Evolutionary conservation across 2,888 invertebrate genomes (phyloP).

Genomic region (Pammene aurita): DNA sequence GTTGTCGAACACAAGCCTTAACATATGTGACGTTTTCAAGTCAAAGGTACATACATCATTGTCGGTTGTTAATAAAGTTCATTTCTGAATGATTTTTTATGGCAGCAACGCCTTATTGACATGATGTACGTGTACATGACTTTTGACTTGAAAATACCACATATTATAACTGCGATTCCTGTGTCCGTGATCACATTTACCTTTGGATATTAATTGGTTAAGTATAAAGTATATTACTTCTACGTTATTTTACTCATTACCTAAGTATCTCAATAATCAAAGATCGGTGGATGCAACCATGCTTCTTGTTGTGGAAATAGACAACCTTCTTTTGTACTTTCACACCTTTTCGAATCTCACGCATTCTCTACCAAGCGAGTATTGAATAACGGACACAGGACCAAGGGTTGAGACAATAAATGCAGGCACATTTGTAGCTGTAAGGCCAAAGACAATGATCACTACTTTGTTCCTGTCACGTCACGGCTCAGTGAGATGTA

Average conservation of each 20-base stretch:
- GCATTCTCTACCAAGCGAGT: not conserved
- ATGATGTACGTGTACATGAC: too few relatives aligned
- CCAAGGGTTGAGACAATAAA: slow-evolving; percentile 22
- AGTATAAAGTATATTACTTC: slow-evolving; percentile 2
- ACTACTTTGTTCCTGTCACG: not conserved
- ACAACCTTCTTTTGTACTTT: not conserved
- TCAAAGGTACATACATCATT: too few relatives aligned
- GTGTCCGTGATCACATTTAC: slow-evolving; percentile 16
- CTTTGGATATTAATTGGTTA: slow-evolving; percentile 18
- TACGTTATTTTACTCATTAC: not conserved
- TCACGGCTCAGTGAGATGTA: too few relatives aligned
- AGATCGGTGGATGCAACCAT: slow-evolving; percentile 3
- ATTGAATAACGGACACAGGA: slow-evolving; percentile 22
- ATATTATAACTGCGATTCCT: slow-evolving; percentile 25
- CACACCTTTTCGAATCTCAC: not conserved
- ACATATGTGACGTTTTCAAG: too few relatives aligned
- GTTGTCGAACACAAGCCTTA: slow-evolving; percentile 44
- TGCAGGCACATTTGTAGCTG: slow-evolving; percentile 29
- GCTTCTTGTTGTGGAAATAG: too few relatives aligned
- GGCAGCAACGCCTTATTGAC: too few relatives aligned
- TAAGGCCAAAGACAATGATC: not conserved
- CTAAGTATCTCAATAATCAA: slow-evolving; percentile 8
- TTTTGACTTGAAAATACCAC: too few relatives aligned
- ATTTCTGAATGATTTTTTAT: too few relatives aligned
- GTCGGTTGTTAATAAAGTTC: too few relatives aligned